Evolutionary conservation across 2,888 invertebrate species (phyloP).

Genomic region (Gymnosoma rotundatum): DNA sequence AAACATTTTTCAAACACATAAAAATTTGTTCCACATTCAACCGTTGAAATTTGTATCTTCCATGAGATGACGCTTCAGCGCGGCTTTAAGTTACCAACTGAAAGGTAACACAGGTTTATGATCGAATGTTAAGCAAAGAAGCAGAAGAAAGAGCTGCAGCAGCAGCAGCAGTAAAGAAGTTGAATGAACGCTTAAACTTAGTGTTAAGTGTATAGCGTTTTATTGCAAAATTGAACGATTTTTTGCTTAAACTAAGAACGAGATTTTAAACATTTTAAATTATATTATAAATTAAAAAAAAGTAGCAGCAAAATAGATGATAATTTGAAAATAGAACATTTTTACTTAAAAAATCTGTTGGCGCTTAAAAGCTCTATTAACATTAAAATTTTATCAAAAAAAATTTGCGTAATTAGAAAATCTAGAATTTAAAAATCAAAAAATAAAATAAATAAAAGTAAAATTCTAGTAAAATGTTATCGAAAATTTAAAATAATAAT

Average conservation of each 20-base stretch:
- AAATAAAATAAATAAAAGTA: no score
- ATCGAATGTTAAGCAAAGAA: slow-evolving; percentile 39
- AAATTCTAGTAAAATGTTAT: no score
- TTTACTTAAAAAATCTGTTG: no score
- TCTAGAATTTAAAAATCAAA: no score
- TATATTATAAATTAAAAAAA: not conserved
- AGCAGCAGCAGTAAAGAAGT: slow-evolving; percentile 59
- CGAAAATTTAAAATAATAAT: no score
- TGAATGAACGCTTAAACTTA: slow-evolving; percentile 61
- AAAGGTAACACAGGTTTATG: slow-evolving; percentile 47
- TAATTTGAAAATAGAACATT: no score
- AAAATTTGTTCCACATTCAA: not conserved
- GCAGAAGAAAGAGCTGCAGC: slow-evolving; percentile 19
- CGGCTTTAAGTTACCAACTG: slow-evolving; percentile 59
- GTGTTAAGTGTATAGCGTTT: slow-evolving; percentile 27
- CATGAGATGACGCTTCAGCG: slow-evolving; percentile 42
- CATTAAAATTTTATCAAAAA: no score
- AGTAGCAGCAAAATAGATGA: not conserved
- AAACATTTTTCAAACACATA: slow-evolving; percentile 15
- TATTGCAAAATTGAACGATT: not conserved
- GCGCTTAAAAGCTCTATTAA: no score
- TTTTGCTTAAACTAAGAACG: not conserved
- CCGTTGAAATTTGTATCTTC: slow-evolving; percentile 4
- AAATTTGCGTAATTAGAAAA: no score
- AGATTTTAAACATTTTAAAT: no score